Conservation (phyloP, 2,888 invertebrate genomes). For the Coenonympha arcania region DNA sequence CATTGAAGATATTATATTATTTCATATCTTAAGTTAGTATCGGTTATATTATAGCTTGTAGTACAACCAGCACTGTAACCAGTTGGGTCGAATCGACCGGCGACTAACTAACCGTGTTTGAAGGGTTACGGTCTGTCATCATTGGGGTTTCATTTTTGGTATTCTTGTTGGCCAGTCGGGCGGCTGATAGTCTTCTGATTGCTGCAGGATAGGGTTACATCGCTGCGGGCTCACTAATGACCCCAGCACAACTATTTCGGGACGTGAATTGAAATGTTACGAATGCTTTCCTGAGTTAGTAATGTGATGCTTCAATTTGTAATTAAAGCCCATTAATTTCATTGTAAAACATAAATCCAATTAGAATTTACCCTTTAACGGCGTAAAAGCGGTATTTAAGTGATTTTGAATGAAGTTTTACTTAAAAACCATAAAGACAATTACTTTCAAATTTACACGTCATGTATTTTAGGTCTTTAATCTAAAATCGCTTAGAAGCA, state of each 20-base stretch:
- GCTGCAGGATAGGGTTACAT: slow-evolving; percentile 21
- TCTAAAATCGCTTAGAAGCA: too few species aligned
- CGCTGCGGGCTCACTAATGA: slow-evolving; percentile 7
- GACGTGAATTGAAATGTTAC: neutral
- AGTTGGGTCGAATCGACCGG: slow-evolving; percentile 16
- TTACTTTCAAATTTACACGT: too few species aligned
- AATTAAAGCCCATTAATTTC: too few species aligned
- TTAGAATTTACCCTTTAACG: too few species aligned
- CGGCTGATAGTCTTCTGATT: slow-evolving; percentile 33
- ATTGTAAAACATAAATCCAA: too few species aligned
- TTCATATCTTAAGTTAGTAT: too few species aligned
- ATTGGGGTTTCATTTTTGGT: slow-evolving; percentile 51
- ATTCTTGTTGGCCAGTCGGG: slow-evolving; percentile 52
- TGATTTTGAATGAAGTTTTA: too few species aligned
- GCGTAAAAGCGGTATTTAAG: too few species aligned
- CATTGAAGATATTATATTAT: too few species aligned
- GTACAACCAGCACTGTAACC: slow-evolving; percentile 25
- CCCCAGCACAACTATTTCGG: neutral
- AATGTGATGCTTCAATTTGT: neutral
- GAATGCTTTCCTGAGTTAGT: neutral
- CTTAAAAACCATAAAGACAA: too few species aligned
- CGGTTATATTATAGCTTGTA: too few species aligned
- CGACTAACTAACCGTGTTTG: slow-evolving; percentile 60
- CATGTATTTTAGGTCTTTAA: too few species aligned
- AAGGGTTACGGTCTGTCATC: slow-evolving; percentile 63